Conservation (phyloP, 2,113 vertebrate species). For the Indicator indicator region DNA sequence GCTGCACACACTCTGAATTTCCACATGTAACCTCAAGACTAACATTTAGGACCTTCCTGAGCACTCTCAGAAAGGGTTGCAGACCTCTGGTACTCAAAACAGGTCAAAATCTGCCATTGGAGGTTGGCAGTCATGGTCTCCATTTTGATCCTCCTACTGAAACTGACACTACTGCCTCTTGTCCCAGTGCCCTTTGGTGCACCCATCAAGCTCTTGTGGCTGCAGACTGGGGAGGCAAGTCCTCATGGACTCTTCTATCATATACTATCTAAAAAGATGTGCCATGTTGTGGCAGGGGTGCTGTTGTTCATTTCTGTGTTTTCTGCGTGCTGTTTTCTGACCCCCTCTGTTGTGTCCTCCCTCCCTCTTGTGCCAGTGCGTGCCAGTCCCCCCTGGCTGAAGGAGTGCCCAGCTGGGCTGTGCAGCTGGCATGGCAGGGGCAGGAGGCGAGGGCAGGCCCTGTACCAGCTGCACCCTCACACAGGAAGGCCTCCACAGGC, state of each 20-base stretch:
- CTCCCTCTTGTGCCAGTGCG: not conserved
- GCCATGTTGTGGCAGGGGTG: not conserved
- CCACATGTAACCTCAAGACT: not conserved
- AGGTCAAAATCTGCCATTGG: not conserved
- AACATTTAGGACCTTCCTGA: not conserved
- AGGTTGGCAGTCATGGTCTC: not conserved
- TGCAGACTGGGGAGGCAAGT: accelerated
- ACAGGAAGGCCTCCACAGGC: not conserved
- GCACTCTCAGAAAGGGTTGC: not conserved
- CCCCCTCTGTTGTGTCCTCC: not conserved
- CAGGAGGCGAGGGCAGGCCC: conserved; percentile 12
- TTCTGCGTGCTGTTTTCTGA: not conserved
- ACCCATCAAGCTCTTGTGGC: not conserved
- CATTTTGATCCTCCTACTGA: not conserved
- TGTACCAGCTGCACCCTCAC: conserved; percentile 35
- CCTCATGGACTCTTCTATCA: accelerated
- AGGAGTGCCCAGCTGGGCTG: conserved; percentile 6
- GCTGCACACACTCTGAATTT: not conserved
- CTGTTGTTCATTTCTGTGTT: not conserved
- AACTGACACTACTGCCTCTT: not conserved
- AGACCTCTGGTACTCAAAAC: not conserved
- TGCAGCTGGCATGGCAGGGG: not conserved
- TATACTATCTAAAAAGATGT: not conserved
- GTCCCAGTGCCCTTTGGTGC: not conserved
- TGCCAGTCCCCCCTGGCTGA: not conserved